These are phyloP conservation scores for Apostichopus californicus DNA, from an alignment of 35 echinoderm and acorn worm species.

Conservation along the genomic window DNA sequence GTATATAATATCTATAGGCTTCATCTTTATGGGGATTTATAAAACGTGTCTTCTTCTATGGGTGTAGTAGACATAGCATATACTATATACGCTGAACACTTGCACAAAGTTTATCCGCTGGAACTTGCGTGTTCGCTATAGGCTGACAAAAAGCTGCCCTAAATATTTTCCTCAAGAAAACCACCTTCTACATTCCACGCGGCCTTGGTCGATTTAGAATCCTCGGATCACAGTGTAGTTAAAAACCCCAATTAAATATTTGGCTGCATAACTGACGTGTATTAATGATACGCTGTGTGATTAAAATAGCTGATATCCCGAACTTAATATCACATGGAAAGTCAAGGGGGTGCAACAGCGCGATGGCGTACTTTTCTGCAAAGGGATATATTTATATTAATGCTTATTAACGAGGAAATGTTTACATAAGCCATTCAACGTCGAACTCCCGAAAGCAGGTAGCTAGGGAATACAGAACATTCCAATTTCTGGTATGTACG, in stretches of 20 bases:
- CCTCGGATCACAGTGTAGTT: background rate
- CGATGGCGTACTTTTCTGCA: background rate
- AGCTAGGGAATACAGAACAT: constrained; percentile 26
- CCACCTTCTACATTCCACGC: constrained; percentile 45
- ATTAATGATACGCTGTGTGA: constrained; percentile 24
- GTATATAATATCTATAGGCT: background rate
- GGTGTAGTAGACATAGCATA: too few relatives aligned
- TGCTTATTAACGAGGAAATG: constrained; percentile 31
- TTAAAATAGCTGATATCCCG: constrained; percentile 25
- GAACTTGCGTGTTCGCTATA: background rate
- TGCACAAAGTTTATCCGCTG: too few relatives aligned
- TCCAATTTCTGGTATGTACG: constrained; percentile 44
- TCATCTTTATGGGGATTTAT: too few relatives aligned
- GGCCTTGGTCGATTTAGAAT: background rate
- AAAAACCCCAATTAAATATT: constrained; percentile 34
- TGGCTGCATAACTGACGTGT: constrained; percentile 36
- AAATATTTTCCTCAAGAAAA: background rate
- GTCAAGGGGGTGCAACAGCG: background rate
- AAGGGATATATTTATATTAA: constrained; percentile 20
- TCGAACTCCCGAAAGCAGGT: background rate
- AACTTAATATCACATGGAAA: constrained; percentile 31
- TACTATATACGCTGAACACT: too few relatives aligned
- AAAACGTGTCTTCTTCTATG: too few relatives aligned
- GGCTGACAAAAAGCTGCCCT: background rate
- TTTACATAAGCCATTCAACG: constrained; percentile 48